Evolutionary conservation across 2,888 invertebrate genomes (phyloP).

Genomic region (Nomada fabriciana): DNA sequence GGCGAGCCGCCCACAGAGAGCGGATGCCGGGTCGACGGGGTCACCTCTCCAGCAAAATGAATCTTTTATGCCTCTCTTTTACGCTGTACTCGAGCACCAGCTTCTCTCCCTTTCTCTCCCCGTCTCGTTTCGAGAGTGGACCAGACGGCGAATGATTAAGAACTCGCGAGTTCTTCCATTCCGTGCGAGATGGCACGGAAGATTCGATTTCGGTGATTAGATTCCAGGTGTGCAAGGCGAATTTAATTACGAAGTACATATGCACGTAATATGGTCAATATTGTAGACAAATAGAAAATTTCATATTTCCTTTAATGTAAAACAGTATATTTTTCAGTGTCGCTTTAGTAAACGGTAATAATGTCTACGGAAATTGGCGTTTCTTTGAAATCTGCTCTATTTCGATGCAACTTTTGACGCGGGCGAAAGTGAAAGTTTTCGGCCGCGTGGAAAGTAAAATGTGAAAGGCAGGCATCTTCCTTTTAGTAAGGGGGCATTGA

Average conservation of each 20-base stretch:
- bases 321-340: too few species aligned
- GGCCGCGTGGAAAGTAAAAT: conserved; percentile 7
- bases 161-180: conserved; percentile 21
- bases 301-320: too few species aligned
- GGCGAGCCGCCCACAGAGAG: conserved; percentile 71
- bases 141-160: conserved; percentile 38
- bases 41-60: conserved; percentile 73
- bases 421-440: conserved; percentile 18
- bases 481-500: conserved; percentile 70
- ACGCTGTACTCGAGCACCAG: conserved; percentile 54
- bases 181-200: conserved; percentile 2
- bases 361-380: too few species aligned
- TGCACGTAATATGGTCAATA: neutral
- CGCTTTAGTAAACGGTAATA: too few species aligned
- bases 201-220: neutral
- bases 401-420: neutral
- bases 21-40: conserved; percentile 77
- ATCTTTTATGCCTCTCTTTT: conserved; percentile 71
- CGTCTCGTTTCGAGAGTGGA: conserved; percentile 37
- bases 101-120: conserved; percentile 1
- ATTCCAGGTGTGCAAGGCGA: too few species aligned
- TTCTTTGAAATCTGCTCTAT: too few species aligned
- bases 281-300: neutral
- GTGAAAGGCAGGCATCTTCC: conserved; percentile 55
- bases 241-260: too few species aligned